Evolutionary conservation across 30 jellyfish, hydroid and myxozoan species (phyloP), one percentile per base, ranked within the genome.

Genomic region (Hydractinia symbiolongicarpus): DNA sequence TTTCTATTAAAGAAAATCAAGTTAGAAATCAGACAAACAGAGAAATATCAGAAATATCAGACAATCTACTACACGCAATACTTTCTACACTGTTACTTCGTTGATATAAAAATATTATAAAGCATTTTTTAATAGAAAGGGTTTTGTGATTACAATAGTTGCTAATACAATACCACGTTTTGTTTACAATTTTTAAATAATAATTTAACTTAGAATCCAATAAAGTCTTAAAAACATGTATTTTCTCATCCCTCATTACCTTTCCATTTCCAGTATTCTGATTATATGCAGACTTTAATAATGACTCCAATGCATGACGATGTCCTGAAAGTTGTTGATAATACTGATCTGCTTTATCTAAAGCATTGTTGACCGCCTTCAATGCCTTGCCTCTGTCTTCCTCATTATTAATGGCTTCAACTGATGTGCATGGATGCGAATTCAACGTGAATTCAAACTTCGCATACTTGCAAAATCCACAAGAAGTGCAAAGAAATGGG

Each of bases 391-490:
- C 90, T 14, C 96, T 67, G 13, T 91, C 97, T 17, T 91, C 86
- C 68, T 91, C 97, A 70, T 86, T 92, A 66, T 82, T 79, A 7
- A 91, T 88, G 5, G 97, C 88, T 79, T 91, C 97, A 16, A 91
- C 97, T 17, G 96, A 85, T 54, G 87, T 78, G 67, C 95, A 86
- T 52, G 97, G 94, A 20, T 89, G 89, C 9, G 96, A 85, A 21
- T 82, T 90, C 11, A 91, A 55, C 50, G 95, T 79, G 83, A 75
- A 86, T 61, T 91, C 97, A 72, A 91, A 91, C 82, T 91, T 91
- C 67, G 95, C 97, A 55, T 91, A 91, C 79, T 91, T 91, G 87
- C 97, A 91, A 81, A 91, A 91, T 10, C 97, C 97, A 82, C 97
- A 91, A 4, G 94, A 81, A 15, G 95, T 86, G 52, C 97, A 91